Conservation (phyloP, 2,888 invertebrate genomes). For the Agrochola circellaris region DNA sequence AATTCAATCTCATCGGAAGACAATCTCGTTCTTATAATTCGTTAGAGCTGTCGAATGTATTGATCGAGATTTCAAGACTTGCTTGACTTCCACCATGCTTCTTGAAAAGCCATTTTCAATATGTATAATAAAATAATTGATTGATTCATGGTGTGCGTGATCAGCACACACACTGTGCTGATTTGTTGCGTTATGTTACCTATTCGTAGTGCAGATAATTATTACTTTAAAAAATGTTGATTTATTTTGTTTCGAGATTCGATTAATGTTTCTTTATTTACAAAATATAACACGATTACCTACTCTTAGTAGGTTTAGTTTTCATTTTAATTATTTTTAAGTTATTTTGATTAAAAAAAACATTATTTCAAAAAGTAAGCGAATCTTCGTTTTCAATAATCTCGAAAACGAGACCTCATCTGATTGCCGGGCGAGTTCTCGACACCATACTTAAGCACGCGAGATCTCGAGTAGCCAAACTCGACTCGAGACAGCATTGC, state of each 20-base stretch:
- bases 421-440: neutral
- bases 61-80: too few species aligned
- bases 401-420: neutral
- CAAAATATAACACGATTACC: neutral
- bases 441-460: neutral
- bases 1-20: too few species aligned
- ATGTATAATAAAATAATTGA: too few species aligned
- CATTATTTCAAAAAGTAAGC: neutral
- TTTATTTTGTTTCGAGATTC: neutral
- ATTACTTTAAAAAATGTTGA: neutral
- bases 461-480: too few species aligned
- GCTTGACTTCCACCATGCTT: too few species aligned
- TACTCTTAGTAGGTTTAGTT: neutral
- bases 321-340: neutral
- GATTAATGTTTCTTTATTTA: neutral
- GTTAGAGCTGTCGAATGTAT: too few species aligned
- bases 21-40: too few species aligned
- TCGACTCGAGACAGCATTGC: too few species aligned
- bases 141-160: too few species aligned
- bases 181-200: too few species aligned
- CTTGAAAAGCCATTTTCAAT: too few species aligned
- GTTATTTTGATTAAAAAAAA: neutral
- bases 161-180: too few species aligned
- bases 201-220: neutral
- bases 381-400: neutral